Conservation (phyloP, 2,888 invertebrate species). For the Choristoneura rosaceana region DNA sequence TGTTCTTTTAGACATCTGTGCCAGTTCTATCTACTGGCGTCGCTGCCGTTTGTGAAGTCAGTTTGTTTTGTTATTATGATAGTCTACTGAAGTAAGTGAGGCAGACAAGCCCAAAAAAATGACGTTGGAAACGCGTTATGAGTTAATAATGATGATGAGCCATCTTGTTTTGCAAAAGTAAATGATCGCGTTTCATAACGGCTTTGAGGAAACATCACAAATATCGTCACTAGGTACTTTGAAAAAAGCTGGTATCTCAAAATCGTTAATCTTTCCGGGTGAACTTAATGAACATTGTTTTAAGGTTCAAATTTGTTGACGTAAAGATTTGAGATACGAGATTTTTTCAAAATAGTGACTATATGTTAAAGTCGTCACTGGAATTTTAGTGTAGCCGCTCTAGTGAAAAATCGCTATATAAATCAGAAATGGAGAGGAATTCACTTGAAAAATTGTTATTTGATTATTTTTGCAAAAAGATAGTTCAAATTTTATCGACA, state of each 20-base stretch:
- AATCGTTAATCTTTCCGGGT: no score
- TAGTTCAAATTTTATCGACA: not conserved
- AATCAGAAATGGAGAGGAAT: no score
- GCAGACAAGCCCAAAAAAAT: not conserved
- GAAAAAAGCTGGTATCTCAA: no score
- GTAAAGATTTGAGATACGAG: no score
- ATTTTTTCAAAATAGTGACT: no score
- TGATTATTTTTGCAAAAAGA: not conserved
- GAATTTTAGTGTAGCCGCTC: not conserved
- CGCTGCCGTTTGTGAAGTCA: conserved; percentile 26
- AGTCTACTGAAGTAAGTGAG: conserved; percentile 6
- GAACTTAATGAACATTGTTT: no score
- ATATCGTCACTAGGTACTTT: no score
- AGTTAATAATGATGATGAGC: conserved; percentile 6
- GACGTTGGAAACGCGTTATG: conserved; percentile 3
- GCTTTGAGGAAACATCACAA: not conserved
- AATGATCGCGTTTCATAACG: not conserved
- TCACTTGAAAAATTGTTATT: not conserved
- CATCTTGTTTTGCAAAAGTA: not conserved
- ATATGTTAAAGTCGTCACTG: not conserved
- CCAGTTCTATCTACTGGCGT: conserved; percentile 19
- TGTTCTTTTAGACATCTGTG: not conserved
- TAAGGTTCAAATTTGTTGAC: no score
- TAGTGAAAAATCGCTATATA: no score
- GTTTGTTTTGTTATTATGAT: conserved; percentile 26